Evolutionary conservation across 2,888 invertebrate genomes (phyloP).

Genomic region (Agrilus cyanescens): DNA sequence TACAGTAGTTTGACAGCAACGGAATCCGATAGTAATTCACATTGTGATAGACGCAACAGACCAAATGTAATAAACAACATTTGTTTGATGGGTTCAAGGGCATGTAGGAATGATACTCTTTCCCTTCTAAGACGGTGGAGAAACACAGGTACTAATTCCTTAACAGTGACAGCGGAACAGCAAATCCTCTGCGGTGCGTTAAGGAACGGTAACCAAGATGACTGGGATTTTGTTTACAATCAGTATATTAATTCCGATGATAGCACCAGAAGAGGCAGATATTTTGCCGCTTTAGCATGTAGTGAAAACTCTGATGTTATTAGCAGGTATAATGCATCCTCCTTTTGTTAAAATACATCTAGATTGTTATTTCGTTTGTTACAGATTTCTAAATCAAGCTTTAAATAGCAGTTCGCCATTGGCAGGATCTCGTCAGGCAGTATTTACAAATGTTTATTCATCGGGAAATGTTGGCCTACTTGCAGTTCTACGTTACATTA

Average conservation of each 20-base stretch:
- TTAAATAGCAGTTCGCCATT: not conserved
- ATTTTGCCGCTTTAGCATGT: slow-evolving; percentile 15
- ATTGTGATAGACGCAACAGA: slow-evolving; percentile 46
- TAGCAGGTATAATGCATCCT: slow-evolving; percentile 1
- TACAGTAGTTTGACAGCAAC: too few species aligned
- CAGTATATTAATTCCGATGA: slow-evolving; percentile 23
- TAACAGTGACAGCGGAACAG: slow-evolving; percentile 51
- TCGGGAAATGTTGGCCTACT: slow-evolving; percentile 5
- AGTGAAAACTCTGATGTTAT: slow-evolving; percentile 8
- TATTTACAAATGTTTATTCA: slow-evolving; percentile 4
- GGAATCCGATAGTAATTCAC: slow-evolving; percentile 14
- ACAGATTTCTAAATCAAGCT: not conserved
- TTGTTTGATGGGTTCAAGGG: slow-evolving; percentile 46
- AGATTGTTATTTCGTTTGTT: not conserved
- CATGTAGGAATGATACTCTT: slow-evolving; percentile 41
- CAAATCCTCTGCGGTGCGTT: slow-evolving; percentile 65
- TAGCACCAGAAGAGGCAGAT: slow-evolving; percentile 4
- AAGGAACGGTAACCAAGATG: slow-evolving; percentile 43
- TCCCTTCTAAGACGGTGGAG: slow-evolving; percentile 32
- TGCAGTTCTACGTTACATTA: slow-evolving; percentile 7
- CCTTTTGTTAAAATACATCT: too few species aligned
- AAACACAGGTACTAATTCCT: slow-evolving; percentile 18
- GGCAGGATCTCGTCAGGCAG: not conserved
- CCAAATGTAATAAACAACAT: slow-evolving; percentile 47
- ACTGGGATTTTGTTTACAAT: slow-evolving; percentile 51